phyloP scores from a whole-genome alignment of 2,797 vertebrate species.

The Aselliscus stoliczkanus region DNA sequence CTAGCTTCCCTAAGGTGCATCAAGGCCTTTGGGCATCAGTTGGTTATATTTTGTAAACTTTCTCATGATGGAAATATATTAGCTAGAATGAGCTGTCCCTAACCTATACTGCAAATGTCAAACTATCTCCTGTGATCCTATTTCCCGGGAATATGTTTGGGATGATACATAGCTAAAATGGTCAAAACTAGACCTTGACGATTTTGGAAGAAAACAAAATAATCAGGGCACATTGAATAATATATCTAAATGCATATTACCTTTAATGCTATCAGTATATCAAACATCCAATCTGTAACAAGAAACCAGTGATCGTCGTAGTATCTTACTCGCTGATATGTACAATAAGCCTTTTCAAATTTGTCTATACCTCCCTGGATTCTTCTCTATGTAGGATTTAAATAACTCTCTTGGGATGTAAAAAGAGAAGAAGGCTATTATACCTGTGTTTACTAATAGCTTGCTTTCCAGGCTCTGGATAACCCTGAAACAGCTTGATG shows the following conservation, averaged over 20 bases:
- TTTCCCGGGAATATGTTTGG: background rate
- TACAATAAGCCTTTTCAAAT: background rate
- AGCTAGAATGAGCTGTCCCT: background rate
- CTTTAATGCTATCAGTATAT: background rate
- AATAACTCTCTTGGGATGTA: background rate
- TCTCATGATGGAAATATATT: background rate
- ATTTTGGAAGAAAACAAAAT: background rate
- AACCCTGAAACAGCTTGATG: background rate
- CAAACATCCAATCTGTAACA: background rate
- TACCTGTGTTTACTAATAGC: background rate
- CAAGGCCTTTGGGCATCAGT: background rate
- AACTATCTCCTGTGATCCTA: background rate
- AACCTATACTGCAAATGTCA: background rate
- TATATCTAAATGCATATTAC: background rate
- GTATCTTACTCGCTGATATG: background rate
- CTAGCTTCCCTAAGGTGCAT: background rate
- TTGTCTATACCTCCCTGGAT: background rate
- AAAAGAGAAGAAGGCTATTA: background rate
- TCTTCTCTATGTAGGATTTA: background rate
- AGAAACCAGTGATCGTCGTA: background rate
- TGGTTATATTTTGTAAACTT: background rate
- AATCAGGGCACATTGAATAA: background rate
- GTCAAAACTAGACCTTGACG: background rate
- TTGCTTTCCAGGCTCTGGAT: background rate
- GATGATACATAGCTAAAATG: background rate